phyloP scores from a whole-genome alignment of 2,888 invertebrate species.

The Apodemia hepburni region DNA sequence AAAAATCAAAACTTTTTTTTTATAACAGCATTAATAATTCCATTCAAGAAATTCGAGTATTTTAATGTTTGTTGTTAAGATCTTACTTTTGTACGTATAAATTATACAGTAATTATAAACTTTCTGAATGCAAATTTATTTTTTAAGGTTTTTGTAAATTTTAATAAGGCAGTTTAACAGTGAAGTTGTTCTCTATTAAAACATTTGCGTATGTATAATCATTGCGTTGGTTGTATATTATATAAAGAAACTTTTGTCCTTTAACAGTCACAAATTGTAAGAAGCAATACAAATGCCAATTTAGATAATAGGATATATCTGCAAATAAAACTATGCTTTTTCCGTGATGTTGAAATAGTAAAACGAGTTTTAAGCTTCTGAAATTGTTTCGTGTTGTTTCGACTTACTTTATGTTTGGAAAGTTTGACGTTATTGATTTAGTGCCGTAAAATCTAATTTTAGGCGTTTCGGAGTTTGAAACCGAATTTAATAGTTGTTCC shows the following conservation, averaged over 20 bases:
- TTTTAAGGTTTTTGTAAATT: background rate
- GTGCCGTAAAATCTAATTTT: conserved; percentile 67
- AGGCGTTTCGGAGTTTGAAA: conserved; percentile 67
- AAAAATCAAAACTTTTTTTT: no score
- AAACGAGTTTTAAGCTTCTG: conserved; percentile 41
- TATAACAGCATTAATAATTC: background rate
- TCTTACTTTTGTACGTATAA: background rate
- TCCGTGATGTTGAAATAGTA: conserved; percentile 32
- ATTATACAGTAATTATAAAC: background rate
- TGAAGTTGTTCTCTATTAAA: background rate
- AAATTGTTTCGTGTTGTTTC: conserved; percentile 42
- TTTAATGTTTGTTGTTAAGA: background rate
- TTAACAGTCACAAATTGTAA: conserved; percentile 33
- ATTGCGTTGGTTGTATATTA: no score
- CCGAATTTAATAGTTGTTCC: conserved; percentile 73
- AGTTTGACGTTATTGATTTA: conserved; percentile 53
- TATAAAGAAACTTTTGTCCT: no score
- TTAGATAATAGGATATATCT: conserved; percentile 54
- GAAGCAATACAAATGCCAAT: conserved; percentile 74
- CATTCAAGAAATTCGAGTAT: background rate
- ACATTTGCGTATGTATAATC: background rate
- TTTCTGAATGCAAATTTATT: background rate
- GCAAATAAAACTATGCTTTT: conserved; percentile 36
- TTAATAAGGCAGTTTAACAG: background rate
- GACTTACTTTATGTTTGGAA: conserved; percentile 44